Evolutionary conservation across 2,797 vertebrate genomes (phyloP).

Genomic region (Nyctalus aviator): DNA sequence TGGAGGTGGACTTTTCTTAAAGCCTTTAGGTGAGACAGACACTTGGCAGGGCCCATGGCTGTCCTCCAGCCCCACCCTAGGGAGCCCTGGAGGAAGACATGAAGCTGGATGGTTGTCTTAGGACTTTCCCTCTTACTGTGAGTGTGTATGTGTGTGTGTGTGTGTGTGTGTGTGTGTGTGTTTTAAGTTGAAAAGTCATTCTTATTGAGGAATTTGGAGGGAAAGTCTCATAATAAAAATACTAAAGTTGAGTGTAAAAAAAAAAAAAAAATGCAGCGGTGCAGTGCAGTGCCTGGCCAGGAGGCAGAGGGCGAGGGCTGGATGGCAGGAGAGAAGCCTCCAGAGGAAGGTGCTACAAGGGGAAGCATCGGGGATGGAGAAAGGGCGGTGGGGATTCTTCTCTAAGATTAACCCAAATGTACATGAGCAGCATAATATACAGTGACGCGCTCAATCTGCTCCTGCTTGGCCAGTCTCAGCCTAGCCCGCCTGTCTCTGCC

Average conservation of each 20-base stretch:
- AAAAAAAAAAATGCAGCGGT: conserved; percentile 70
- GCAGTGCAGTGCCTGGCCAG: neutral
- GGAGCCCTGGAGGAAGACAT: neutral
- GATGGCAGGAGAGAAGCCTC: conserved; percentile 31
- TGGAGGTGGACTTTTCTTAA: neutral
- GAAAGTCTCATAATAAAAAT: conserved; percentile 88
- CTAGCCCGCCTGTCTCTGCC: no score
- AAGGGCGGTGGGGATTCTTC: neutral
- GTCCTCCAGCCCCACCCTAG: neutral
- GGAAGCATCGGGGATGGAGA: accelerated
- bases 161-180: no score
- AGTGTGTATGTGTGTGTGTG: no score
- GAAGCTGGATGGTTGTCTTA: neutral
- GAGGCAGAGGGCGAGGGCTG: accelerated
- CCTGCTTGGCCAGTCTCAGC: no score
- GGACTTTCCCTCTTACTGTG: neutral
- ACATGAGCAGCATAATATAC: neutral
- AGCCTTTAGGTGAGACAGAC: neutral
- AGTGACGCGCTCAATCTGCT: neutral
- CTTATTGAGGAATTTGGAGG: conserved; percentile 90
- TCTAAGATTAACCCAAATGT: neutral
- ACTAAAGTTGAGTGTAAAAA: conserved; percentile 81
- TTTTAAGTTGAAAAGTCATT: conserved; percentile 85
- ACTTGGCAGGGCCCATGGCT: accelerated
- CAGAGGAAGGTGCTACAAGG: neutral